phyloP scores from a whole-genome alignment of 2,113 vertebrate genomes.

The Odobenus rosmarus region DNA sequence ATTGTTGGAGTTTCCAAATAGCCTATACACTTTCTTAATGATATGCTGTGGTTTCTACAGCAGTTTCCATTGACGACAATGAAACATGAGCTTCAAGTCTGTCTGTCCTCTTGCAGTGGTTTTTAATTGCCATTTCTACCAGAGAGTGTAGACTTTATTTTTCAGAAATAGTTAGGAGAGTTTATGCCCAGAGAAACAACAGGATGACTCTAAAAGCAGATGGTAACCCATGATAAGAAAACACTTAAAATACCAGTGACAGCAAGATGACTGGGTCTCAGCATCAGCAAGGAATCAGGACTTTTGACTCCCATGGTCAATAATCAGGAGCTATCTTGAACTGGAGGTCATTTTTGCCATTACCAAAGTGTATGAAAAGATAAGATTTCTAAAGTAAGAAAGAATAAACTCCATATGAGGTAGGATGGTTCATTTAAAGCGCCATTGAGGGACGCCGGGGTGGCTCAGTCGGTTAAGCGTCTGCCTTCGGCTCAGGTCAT shows the following conservation, averaged over 20 bases:
- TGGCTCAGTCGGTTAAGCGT: neutral
- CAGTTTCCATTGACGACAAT: neutral
- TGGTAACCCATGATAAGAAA: neutral
- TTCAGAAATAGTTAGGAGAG: neutral
- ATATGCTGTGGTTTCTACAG: neutral
- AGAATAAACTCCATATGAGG: neutral
- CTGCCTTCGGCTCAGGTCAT: neutral
- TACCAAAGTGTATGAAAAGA: conserved; percentile 3
- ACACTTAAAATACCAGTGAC: neutral
- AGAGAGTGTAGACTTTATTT: neutral
- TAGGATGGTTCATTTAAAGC: neutral
- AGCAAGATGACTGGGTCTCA: neutral
- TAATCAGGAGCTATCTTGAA: neutral
- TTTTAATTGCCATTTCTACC: conserved; percentile 9
- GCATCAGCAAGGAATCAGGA: neutral
- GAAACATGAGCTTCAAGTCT: neutral
- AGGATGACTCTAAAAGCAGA: neutral
- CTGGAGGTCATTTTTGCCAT: neutral
- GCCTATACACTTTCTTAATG: neutral
- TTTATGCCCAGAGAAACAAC: neutral
- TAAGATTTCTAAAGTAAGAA: neutral
- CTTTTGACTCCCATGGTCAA: neutral
- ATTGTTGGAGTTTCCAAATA: conserved; percentile 46
- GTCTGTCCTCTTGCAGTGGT: neutral
- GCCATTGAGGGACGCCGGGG: neutral